These are phyloP conservation scores for Yoshiicerus persimilis DNA, from an alignment of 1,140 invertebrate species.

Conservation along the genomic window DNA sequence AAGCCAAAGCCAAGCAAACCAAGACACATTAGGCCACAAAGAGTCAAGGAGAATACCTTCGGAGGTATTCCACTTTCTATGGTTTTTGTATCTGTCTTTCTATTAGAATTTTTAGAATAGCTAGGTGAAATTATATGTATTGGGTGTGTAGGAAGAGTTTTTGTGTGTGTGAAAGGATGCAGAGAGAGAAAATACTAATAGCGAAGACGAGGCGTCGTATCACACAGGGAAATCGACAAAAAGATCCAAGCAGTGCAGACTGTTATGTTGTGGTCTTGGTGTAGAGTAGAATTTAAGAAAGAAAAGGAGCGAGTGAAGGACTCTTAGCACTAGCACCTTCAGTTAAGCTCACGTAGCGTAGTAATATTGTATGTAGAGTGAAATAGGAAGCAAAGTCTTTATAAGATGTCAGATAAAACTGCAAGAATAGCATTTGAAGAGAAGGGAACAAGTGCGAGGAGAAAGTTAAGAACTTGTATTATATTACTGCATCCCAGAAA, in stretches of 20 bases:
- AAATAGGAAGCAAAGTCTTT: not conserved
- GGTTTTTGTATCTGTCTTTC: not conserved
- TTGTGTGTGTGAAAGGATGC: not conserved
- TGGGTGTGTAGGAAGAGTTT: not conserved
- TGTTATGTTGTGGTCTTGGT: not conserved
- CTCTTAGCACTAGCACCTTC: not conserved
- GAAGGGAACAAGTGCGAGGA: not conserved
- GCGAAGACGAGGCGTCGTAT: not conserved
- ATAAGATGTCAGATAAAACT: not conserved
- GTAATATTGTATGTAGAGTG: not conserved
- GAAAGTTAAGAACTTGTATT: slow-evolving; percentile 17
- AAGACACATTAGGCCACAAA: not conserved
- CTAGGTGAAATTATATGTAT: not conserved
- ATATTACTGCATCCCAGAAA: not conserved
- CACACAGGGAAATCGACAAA: not conserved
- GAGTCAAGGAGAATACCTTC: not conserved
- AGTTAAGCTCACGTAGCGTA: not conserved
- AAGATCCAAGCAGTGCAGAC: not conserved
- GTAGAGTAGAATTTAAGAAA: no score
- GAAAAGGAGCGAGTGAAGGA: not conserved
- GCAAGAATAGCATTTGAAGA: not conserved
- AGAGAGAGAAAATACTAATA: no score
- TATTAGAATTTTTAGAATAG: not conserved
- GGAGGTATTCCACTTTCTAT: not conserved
- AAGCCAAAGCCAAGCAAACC: not conserved